Evolutionary conservation across 2,113 vertebrate genomes (phyloP).

Genomic region (Apodemus sylvaticus): DNA sequence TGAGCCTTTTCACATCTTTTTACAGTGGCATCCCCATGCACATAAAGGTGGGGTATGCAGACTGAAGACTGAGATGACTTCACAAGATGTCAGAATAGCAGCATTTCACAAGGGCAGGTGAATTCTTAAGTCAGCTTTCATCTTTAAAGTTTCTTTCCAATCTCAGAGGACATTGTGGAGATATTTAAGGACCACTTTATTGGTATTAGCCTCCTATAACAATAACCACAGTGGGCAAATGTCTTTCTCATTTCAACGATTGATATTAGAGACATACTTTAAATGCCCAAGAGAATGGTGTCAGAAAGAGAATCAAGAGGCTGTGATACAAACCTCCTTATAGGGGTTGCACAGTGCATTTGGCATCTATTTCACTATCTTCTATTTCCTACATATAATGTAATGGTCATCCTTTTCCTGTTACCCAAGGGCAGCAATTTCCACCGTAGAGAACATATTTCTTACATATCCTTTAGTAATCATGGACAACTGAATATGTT

Average conservation of each 20-base stretch:
- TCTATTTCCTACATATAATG: conserved; percentile 82
- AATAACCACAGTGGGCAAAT: not conserved
- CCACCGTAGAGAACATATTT: conserved; percentile 79
- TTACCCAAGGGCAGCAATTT: conserved; percentile 84
- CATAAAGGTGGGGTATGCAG: accelerated
- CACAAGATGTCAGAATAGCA: not conserved
- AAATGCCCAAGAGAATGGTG: conserved; percentile 46
- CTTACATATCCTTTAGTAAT: conserved; percentile 79
- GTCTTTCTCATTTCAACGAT: conserved; percentile 38
- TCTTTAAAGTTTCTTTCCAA: not conserved
- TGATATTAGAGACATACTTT: conserved; percentile 23
- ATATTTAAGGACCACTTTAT: conserved; percentile 10
- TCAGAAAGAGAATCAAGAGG: conserved; percentile 50
- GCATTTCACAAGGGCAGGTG: not conserved
- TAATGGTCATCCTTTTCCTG: conserved; percentile 86
- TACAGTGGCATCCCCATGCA: accelerated
- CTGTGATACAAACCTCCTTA: conserved; percentile 70
- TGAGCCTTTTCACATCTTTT: not conserved
- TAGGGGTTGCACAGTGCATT: conserved; percentile 66
- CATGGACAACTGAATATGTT: conserved; percentile 69
- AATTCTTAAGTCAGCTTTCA: not conserved
- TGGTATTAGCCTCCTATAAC: not conserved
- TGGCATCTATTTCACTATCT: conserved; percentile 83
- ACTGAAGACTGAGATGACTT: not conserved
- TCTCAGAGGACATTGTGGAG: not conserved